Conservation (phyloP, 2,888 invertebrate genomes). For the Cerceris ruficornis region DNA sequence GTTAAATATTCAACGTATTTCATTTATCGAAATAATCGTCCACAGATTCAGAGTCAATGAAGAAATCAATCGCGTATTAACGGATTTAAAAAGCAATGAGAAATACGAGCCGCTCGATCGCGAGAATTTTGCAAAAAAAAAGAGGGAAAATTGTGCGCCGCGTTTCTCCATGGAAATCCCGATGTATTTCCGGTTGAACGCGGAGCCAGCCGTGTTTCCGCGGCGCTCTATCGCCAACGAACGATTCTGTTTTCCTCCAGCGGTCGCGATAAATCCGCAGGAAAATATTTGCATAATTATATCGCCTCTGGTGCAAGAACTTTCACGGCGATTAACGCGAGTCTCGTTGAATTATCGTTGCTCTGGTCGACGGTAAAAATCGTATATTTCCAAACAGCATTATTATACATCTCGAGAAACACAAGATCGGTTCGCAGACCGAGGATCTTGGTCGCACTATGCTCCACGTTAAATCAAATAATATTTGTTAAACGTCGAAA, state of each 20-base stretch:
- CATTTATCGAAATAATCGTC: too few relatives aligned
- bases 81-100: too few relatives aligned
- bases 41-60: too few relatives aligned
- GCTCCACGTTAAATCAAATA: too few relatives aligned
- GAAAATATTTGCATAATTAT: slow-evolving; percentile 30
- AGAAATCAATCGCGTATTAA: too few relatives aligned
- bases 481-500: too few relatives aligned
- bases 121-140: neutral
- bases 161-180: slow-evolving; percentile 30
- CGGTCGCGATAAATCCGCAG: slow-evolving; percentile 17
- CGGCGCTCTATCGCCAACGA: neutral
- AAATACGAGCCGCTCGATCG: neutral
- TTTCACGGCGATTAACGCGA: neutral
- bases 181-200: neutral
- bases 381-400: neutral
- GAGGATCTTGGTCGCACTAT: too few relatives aligned
- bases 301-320: neutral
- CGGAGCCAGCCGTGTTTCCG: slow-evolving; percentile 1
- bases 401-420: neutral
- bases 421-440: too few relatives aligned
- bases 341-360: neutral
- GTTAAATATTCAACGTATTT: too few relatives aligned
- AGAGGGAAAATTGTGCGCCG: neutral
- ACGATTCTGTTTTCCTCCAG: slow-evolving; percentile 17
- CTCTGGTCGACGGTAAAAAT: neutral